Evolutionary conservation across 2,113 vertebrate genomes (phyloP).

Genomic region (Pangasianodon hypophthalmus): DNA sequence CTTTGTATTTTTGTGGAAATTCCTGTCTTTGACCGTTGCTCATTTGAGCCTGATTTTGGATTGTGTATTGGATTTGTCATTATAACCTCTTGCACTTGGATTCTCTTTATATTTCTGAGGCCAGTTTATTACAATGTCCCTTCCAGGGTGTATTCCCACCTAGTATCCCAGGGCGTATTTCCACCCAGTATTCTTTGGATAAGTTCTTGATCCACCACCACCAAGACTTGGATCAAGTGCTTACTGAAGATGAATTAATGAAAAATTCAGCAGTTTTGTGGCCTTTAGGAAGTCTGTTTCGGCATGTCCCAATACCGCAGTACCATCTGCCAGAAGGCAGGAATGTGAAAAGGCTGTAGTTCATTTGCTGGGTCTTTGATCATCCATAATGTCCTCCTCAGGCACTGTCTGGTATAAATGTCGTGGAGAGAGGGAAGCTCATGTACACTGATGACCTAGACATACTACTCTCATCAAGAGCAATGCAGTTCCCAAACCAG

Average conservation of each 20-base stretch:
- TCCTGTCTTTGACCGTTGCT: background rate
- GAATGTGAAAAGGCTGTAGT: slow-evolving; percentile 15
- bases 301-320: background rate
- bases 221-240: background rate
- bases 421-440: background rate
- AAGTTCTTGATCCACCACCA: background rate
- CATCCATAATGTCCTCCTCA: background rate
- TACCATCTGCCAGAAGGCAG: background rate
- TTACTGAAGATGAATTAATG: background rate
- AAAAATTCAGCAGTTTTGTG: slow-evolving; percentile 7
- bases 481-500: background rate
- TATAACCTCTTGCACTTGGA: background rate
- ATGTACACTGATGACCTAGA: slow-evolving; percentile 20
- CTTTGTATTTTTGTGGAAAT: background rate
- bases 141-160: background rate
- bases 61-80: background rate
- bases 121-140: background rate
- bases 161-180: background rate
- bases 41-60: background rate
- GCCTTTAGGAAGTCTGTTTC: background rate
- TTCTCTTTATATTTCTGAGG: background rate
- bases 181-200: background rate
- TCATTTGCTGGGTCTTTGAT: slow-evolving; percentile 8
- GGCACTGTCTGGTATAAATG: background rate
- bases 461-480: background rate